Conservation (phyloP, 2,113 vertebrate species). For the Mesembrinibis cayennensis region DNA sequence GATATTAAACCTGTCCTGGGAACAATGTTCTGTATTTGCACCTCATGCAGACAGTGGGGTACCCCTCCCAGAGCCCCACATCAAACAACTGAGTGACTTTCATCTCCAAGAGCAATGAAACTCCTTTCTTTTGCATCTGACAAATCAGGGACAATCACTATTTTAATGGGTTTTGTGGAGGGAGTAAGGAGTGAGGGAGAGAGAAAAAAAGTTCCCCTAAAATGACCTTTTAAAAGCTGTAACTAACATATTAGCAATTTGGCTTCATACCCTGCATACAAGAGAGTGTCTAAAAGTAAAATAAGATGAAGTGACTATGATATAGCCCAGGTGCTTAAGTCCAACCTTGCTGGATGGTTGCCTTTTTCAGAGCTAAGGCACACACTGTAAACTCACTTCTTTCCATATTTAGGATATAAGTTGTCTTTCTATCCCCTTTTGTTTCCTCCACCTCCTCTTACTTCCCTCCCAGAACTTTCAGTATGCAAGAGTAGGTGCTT, state of each 20-base stretch:
- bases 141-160: conserved; percentile 14
- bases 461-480: neutral
- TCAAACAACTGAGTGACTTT: conserved; percentile 35
- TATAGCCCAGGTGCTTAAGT: neutral
- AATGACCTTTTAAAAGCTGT: conserved; percentile 26
- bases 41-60: neutral
- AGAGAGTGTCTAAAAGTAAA: neutral
- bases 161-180: conserved; percentile 20
- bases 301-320: conserved; percentile 33
- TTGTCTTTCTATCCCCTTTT: neutral
- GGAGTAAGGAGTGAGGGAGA: neutral
- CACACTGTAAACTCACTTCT: neutral
- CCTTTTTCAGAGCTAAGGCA: neutral
- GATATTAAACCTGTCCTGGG: neutral
- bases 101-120: conserved; percentile 22
- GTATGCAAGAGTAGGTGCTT: conserved; percentile 1
- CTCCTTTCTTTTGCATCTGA: conserved; percentile 52
- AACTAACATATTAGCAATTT: conserved; percentile 37
- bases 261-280: neutral
- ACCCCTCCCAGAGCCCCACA: neutral
- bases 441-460: neutral
- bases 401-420: neutral
- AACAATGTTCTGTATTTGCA: conserved; percentile 14
- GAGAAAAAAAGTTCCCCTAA: neutral
- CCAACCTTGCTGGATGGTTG: neutral